Percentiles rank a stretch among this genome's conserved stretches.
Evolutionary conservation across 2,888 invertebrate genomes (phyloP).

Genomic region (Ectobius pallidus): DNA sequence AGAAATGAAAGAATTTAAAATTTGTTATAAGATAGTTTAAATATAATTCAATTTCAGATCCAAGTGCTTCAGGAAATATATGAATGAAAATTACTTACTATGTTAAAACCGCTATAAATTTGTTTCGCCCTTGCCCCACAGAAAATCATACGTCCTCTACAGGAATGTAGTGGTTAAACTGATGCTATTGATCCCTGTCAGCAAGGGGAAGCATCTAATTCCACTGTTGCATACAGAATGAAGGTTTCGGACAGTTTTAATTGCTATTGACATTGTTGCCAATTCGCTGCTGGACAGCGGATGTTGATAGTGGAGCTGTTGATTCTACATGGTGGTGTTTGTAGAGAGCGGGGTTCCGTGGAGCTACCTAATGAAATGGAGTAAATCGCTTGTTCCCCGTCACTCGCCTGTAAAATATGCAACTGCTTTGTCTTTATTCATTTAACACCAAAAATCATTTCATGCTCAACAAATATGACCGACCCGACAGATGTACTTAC

Average conservation of each 20-base stretch:
- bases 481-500: too few relatives aligned
- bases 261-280: conserved; percentile 38
- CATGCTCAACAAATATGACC: background rate
- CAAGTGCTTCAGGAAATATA: too few relatives aligned
- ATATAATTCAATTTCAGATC: too few relatives aligned
- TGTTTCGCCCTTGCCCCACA: too few relatives aligned
- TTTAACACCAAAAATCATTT: background rate
- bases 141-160: too few relatives aligned
- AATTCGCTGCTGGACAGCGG: conserved; percentile 34
- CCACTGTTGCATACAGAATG: background rate
- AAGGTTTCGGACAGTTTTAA: conserved; percentile 30
- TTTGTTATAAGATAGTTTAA: too few relatives aligned
- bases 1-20: too few relatives aligned
- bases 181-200: background rate
- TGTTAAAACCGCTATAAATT: too few relatives aligned
- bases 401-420: conserved; percentile 24
- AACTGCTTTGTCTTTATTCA: conserved; percentile 15
- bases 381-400: conserved; percentile 12
- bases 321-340: conserved; percentile 18
- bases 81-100: too few relatives aligned
- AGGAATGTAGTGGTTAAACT: too few relatives aligned
- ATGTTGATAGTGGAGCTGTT: conserved; percentile 15
- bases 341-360: conserved; percentile 1
- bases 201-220: background rate
- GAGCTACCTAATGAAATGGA: conserved; percentile 26